A percentile compares a stretch with the other conserved stretches of the same genome.
Evolutionary conservation across 2,113 vertebrate species (phyloP).

Genomic region (Serinus canaria): DNA sequence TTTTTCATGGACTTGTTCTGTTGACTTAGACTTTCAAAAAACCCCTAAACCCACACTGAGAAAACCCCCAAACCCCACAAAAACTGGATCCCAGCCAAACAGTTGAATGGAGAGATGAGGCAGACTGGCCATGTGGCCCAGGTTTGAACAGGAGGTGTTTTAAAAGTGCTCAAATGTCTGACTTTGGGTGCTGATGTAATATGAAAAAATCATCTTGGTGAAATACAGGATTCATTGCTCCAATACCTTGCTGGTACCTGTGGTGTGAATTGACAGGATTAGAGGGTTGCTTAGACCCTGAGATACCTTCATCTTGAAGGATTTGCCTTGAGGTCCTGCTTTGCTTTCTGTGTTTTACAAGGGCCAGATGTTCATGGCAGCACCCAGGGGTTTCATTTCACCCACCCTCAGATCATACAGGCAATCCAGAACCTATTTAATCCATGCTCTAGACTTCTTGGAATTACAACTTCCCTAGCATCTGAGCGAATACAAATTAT

Average conservation of each 20-base stretch:
- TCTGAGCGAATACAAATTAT: background rate
- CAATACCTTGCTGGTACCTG: background rate
- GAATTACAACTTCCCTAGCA: background rate
- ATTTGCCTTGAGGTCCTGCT: background rate
- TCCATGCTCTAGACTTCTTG: background rate
- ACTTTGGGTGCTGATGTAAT: background rate
- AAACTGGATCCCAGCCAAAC: background rate
- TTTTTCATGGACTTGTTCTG: background rate
- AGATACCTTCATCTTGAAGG: background rate
- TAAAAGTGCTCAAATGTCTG: background rate
- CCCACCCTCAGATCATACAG: background rate
- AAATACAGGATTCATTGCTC: background rate
- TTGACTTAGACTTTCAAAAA: background rate
- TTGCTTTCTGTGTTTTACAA: background rate
- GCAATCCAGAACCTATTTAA: background rate
- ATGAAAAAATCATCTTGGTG: background rate
- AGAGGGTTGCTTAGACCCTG: background rate
- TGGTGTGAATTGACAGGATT: background rate
- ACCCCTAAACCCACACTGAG: background rate
- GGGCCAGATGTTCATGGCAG: background rate
- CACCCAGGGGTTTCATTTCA: background rate
- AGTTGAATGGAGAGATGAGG: background rate
- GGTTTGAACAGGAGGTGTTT: background rate
- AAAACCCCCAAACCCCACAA: fast-evolving
- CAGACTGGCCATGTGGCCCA: fast-evolving